phyloP scores from a whole-genome alignment of 2,797 vertebrate species.

The Enteromius thamalakanensis region DNA sequence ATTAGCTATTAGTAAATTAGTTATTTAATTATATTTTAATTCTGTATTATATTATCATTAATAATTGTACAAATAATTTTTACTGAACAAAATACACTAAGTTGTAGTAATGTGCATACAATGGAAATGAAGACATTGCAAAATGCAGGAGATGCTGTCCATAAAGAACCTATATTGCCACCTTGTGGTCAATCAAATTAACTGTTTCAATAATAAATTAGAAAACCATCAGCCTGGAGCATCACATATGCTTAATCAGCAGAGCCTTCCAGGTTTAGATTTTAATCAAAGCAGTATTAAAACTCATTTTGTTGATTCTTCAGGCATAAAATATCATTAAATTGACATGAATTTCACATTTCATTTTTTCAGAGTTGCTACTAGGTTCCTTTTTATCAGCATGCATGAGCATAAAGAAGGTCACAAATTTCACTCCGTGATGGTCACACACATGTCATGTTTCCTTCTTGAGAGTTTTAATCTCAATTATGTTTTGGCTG shows the following conservation, averaged over 20 bases:
- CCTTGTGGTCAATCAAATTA: conserved; percentile 35
- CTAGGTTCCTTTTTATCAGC: background rate
- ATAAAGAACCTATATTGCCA: conserved; percentile 7
- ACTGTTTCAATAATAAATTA: background rate
- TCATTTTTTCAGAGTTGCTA: too few relatives aligned
- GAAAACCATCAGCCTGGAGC: background rate
- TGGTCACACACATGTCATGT: background rate
- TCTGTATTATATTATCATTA: background rate
- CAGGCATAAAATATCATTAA: background rate
- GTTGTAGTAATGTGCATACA: background rate
- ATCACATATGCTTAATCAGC: background rate
- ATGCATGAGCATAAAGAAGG: background rate
- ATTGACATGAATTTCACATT: too few relatives aligned
- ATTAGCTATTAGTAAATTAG: too few relatives aligned
- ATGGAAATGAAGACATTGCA: background rate
- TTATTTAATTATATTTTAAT: background rate
- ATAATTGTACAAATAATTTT: background rate
- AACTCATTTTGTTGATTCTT: background rate
- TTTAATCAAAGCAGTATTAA: background rate
- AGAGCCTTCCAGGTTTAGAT: background rate
- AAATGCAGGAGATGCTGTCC: background rate
- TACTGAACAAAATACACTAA: background rate
- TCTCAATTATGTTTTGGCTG: background rate
- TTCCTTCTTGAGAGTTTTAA: conserved; percentile 1
- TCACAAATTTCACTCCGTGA: background rate